Evolutionary conservation across 2,888 invertebrate species (phyloP), one percentile per base, ranked within the genome.

Genomic region (Meloe dianella): DNA sequence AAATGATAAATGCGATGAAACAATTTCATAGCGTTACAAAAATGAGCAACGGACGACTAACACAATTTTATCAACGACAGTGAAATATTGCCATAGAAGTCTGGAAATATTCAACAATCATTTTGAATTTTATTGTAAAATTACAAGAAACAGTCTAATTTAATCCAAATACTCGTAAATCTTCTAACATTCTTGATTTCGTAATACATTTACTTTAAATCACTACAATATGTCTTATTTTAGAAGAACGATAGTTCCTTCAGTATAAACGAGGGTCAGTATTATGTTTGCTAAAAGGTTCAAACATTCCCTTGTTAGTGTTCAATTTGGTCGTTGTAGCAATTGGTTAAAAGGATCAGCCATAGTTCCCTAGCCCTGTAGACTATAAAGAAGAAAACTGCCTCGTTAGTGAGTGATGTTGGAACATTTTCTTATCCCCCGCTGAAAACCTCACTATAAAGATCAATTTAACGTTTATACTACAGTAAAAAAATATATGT

Each of bases 281-380:
- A 67, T 69, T 67, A 63, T 69, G 69, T 65, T 67, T 62, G 69
- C 60, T 66, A 70, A 73, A 71, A 74, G 72, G 72, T 62, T 66
- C 67, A 70, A 68, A 41, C 41, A 17, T 69, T 71, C 69, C 68
- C 74, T 74, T 74, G 74, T 74, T 74, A 74, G 74, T 69, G 68
- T 67, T 69, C 74, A 71, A 73, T 72, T 70, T 67, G 60, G 73
- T 69, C 68, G 10, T 54, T 67, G 63, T 61, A 68, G 73, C 72
- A 71, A 71, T 72, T 69, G 72, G 69, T 74, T 74, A 72, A 70
- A 70, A 70, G 70, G 71, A 67, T 65, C 72, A 63, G 67, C 66
- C 65, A 54, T 61, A 67, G 68, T 61, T 66, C 68, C 66, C 59
- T 67, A 58, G 41, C 61, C 63, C 70, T 61, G 51, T 65, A 64